These are phyloP conservation scores for Triplophysa siluroides DNA, from an alignment of 2,113 vertebrate species.

Conservation along the genomic window DNA sequence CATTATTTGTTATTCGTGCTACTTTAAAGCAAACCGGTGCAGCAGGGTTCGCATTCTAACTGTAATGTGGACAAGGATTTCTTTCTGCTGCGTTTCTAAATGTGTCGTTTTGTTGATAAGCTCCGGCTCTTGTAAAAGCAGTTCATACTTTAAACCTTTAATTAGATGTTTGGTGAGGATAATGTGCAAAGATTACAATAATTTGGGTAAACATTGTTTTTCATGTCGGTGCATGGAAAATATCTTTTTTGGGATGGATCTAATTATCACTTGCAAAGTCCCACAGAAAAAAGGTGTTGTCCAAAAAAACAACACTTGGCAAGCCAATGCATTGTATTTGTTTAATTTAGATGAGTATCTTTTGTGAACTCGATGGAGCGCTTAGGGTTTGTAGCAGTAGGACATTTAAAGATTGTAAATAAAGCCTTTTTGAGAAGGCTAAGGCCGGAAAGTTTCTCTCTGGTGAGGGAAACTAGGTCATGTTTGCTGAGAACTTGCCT, in stretches of 20 bases:
- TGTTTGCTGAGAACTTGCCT: conserved; percentile 50
- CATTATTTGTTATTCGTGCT: conserved; percentile 1
- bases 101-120: conserved; percentile 15
- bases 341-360: conserved; percentile 27
- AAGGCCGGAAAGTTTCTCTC: conserved; percentile 29
- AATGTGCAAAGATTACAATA: conserved; percentile 45
- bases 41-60: conserved; percentile 7
- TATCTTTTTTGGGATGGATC: conserved; percentile 26
- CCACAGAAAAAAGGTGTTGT: conserved; percentile 39
- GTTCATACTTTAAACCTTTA: conserved; percentile 37
- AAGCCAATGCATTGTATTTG: neutral
- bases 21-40: neutral
- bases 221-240: conserved; percentile 22
- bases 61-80: neutral
- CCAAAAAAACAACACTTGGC: conserved; percentile 2
- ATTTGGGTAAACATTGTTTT: conserved; percentile 47
- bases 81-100: neutral
- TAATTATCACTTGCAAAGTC: conserved; percentile 46
- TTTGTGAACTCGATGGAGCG: neutral
- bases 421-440: conserved; percentile 39
- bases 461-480: conserved; percentile 50
- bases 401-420: conserved; percentile 43
- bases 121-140: neutral
- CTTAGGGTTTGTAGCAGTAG: conserved; percentile 31
- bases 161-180: conserved; percentile 40